Percentiles rank a stretch among this genome's conserved stretches.
Evolutionary conservation across 2,797 vertebrate species (phyloP).

Genomic region (Champsocephalus gunnari): DNA sequence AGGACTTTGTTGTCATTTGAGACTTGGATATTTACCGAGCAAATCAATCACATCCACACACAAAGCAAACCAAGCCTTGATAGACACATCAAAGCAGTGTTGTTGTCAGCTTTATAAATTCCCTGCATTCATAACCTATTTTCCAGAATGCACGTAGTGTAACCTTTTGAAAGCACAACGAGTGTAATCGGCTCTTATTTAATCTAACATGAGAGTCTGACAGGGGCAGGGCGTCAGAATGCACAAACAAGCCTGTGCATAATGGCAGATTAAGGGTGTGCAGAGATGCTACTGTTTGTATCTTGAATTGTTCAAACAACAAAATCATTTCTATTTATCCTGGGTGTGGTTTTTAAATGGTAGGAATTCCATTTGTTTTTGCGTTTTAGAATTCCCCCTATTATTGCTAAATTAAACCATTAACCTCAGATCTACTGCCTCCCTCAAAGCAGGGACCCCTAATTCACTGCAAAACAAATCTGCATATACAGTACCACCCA

Average conservation of each 20-base stretch:
- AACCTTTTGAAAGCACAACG: constrained; percentile 75
- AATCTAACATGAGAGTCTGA: constrained; percentile 76
- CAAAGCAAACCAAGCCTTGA: constrained; percentile 59
- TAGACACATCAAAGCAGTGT: constrained; percentile 66
- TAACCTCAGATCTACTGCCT: constrained; percentile 17
- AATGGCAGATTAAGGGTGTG: constrained; percentile 56
- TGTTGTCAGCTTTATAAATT: constrained; percentile 72
- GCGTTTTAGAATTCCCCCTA: background rate
- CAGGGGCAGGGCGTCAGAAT: constrained; percentile 73
- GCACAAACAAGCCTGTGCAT: constrained; percentile 67
- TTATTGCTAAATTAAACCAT: constrained; percentile 33
- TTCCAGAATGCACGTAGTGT: constrained; percentile 70
- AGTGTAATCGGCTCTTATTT: constrained; percentile 79
- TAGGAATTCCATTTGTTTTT: constrained; percentile 32
- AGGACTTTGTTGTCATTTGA: constrained; percentile 34
- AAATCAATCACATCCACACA: constrained; percentile 67
- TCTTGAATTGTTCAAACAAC: constrained; percentile 57
- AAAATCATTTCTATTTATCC: constrained; percentile 39
- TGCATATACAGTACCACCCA: too few species aligned
- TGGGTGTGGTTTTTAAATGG: constrained; percentile 43
- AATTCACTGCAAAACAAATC: constrained; percentile 13
- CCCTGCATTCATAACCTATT: constrained; percentile 72
- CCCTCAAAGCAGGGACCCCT: constrained; percentile 11
- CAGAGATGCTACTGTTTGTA: constrained; percentile 52
- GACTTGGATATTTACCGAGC: constrained; percentile 62